These are phyloP conservation scores for Fragum whitleyi DNA, from an alignment of 2,888 invertebrate species.

Conservation along the genomic window DNA sequence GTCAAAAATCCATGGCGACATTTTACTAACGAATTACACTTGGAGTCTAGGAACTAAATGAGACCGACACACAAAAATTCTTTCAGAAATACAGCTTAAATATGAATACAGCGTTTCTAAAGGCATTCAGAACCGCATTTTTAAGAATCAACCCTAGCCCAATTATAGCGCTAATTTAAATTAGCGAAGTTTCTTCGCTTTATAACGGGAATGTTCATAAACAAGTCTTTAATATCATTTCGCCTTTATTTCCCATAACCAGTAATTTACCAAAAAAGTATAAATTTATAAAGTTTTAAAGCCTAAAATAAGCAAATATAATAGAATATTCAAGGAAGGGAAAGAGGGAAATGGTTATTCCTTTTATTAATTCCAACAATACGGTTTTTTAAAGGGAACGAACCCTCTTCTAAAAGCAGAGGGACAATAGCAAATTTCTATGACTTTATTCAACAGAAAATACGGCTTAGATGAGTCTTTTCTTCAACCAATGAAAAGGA, in stretches of 20 bases:
- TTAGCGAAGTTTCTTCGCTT: too few relatives aligned
- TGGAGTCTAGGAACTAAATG: slow-evolving; percentile 1
- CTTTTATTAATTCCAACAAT: slow-evolving; percentile 26
- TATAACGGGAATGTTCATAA: too few relatives aligned
- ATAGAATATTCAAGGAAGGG: background rate
- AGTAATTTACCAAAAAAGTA: too few relatives aligned
- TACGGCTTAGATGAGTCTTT: slow-evolving; percentile 11
- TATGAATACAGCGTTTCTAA: slow-evolving; percentile 27
- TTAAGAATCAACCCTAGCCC: background rate
- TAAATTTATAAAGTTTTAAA: too few relatives aligned
- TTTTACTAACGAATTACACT: background rate
- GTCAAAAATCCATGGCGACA: background rate
- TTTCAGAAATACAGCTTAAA: slow-evolving; percentile 19
- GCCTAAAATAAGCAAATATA: too few relatives aligned
- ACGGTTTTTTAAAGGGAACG: slow-evolving; percentile 25
- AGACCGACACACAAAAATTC: background rate
- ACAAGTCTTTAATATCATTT: too few relatives aligned
- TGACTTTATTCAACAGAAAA: slow-evolving; percentile 15
- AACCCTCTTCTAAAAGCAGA: slow-evolving; percentile 6
- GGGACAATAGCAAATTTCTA: slow-evolving; percentile 20
- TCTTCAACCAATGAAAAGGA: slow-evolving; percentile 12
- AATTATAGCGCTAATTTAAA: background rate
- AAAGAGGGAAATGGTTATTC: background rate
- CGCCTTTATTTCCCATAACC: too few relatives aligned
- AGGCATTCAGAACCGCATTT: slow-evolving; percentile 18